These are phyloP conservation scores for Spisula subtruncata DNA, from an alignment of 2,888 invertebrate genomes.

Conservation along the genomic window DNA sequence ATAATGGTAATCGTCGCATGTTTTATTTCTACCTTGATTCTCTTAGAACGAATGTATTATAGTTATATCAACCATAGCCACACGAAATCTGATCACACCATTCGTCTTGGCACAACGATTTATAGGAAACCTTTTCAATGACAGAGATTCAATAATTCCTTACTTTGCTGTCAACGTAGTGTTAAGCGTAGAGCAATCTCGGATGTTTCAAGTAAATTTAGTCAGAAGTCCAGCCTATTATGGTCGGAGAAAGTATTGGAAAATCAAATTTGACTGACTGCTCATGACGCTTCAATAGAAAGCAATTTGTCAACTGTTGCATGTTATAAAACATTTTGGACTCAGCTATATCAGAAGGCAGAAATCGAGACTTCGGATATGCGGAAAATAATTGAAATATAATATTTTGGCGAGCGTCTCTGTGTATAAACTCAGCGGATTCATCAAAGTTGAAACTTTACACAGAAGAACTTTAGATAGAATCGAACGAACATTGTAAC, in stretches of 20 bases:
- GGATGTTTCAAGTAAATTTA: neutral
- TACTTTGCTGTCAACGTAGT: constrained; percentile 1
- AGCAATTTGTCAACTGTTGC: constrained; percentile 26
- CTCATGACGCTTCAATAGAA: neutral
- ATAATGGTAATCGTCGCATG: neutral
- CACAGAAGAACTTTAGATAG: neutral
- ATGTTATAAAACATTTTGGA: neutral
- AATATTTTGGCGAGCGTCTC: constrained; percentile 9
- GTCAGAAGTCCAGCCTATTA: constrained; percentile 4
- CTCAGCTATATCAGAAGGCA: neutral
- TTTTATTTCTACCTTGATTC: neutral
- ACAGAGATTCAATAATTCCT: constrained; percentile 18
- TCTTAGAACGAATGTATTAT: neutral
- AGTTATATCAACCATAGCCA: neutral
- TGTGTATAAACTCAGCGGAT: neutral
- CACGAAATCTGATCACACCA: constrained; percentile 4
- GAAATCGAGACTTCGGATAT: neutral
- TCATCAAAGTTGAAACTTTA: neutral
- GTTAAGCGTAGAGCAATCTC: neutral
- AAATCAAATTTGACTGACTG: neutral
- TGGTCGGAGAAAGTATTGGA: neutral
- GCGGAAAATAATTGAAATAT: constrained; percentile 19
- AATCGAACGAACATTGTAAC: neutral
- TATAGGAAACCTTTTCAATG: neutral
- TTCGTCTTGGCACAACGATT: neutral